These are phyloP conservation scores for Nycticebus coucang DNA, from an alignment of 2,113 vertebrate genomes.

Conservation along the genomic window DNA sequence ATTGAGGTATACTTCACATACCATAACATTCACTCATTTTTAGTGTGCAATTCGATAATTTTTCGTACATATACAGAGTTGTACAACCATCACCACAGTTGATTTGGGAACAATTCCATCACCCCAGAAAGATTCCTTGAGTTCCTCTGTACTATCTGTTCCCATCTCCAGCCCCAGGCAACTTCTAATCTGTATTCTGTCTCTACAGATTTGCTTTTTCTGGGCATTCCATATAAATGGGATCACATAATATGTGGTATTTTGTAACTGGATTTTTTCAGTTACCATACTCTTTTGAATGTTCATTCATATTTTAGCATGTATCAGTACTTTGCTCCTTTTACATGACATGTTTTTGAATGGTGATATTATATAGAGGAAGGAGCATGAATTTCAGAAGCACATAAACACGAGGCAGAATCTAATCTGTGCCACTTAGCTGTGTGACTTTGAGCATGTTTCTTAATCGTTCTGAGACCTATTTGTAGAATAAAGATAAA, in stretches of 20 bases:
- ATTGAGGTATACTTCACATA: neutral
- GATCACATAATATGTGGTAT: neutral
- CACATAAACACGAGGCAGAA: neutral
- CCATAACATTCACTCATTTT: neutral
- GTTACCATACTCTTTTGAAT: neutral
- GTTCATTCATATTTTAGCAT: neutral
- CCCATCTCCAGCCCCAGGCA: neutral
- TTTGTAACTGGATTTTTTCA: constrained; percentile 30
- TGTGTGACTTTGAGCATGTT: neutral
- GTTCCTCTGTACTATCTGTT: neutral
- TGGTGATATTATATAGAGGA: neutral
- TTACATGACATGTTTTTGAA: neutral
- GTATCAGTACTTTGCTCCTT: neutral
- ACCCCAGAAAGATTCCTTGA: neutral
- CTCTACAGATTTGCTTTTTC: neutral
- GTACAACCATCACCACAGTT: neutral
- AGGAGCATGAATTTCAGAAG: constrained; percentile 19
- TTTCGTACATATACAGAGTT: neutral
- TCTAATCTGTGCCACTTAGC: neutral
- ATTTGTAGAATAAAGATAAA: neutral
- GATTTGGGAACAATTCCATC: neutral
- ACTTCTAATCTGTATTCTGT: neutral
- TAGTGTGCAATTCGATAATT: neutral
- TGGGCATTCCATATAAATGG: neutral
- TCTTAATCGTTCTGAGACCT: neutral